A percentile compares a stretch with the other conserved stretches of the same genome.
These are phyloP conservation scores for Pachypsylla venusta DNA, from an alignment of 1,140 invertebrate species.

Conservation along the genomic window DNA sequence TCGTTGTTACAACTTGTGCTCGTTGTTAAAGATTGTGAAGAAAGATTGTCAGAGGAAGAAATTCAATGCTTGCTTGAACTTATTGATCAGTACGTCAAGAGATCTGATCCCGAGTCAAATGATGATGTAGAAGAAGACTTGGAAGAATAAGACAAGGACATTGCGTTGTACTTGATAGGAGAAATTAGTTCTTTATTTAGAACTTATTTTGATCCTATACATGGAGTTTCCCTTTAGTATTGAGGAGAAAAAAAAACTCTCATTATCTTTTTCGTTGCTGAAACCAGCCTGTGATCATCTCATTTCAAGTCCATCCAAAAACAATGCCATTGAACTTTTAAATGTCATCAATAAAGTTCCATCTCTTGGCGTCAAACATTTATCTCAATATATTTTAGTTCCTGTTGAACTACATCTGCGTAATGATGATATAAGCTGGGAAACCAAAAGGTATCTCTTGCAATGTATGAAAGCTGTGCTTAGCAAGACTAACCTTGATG, in stretches of 20 bases:
- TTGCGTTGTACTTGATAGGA: too few relatives aligned
- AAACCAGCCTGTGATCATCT: slow-evolving; percentile 16
- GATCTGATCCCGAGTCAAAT: neutral
- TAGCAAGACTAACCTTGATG: neutral
- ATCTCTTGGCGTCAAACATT: neutral
- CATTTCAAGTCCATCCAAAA: slow-evolving; percentile 9
- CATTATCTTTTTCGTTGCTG: neutral
- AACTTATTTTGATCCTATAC: too few relatives aligned
- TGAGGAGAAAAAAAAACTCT: neutral
- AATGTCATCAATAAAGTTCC: slow-evolving; percentile 2
- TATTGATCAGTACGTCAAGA: slow-evolving; percentile 3
- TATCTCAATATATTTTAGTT: slow-evolving; percentile 11
- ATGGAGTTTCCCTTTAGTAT: neutral
- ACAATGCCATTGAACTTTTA: neutral
- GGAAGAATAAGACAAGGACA: too few relatives aligned
- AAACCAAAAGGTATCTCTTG: neutral
- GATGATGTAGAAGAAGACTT: neutral
- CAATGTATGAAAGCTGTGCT: slow-evolving; percentile 2
- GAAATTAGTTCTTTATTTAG: too few relatives aligned
- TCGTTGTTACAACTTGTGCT: neutral
- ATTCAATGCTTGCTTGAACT: neutral
- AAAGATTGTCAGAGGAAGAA: neutral
- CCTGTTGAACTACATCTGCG: slow-evolving; percentile 14
- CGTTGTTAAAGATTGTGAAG: neutral
- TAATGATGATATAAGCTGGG: neutral